Conservation (phyloP, 1,140 invertebrate genomes). For the Trichonephila inaurata region DNA sequence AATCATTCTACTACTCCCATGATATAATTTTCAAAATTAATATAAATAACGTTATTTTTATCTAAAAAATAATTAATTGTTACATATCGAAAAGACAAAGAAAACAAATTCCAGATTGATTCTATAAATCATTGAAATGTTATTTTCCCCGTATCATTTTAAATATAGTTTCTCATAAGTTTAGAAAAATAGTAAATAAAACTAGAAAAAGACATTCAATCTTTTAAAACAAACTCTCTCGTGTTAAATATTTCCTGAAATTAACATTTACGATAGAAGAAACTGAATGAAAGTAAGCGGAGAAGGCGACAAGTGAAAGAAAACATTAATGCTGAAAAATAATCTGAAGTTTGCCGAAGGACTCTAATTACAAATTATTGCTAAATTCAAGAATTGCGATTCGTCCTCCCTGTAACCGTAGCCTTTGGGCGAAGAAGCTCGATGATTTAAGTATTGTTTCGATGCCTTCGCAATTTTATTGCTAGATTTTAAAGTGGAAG, state of each 20-base stretch:
- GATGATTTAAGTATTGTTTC: constrained; percentile 52
- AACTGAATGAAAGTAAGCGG: neutral
- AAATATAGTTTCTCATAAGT: neutral
- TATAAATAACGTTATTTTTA: too few relatives aligned
- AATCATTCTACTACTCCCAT: too few relatives aligned
- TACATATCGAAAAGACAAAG: too few relatives aligned
- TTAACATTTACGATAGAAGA: neutral
- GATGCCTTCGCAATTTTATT: constrained; percentile 37
- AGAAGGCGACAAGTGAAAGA: neutral
- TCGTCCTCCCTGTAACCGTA: neutral
- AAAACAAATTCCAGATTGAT: too few relatives aligned
- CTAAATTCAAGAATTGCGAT: neutral
- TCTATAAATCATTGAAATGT: too few relatives aligned
- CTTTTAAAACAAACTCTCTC: neutral
- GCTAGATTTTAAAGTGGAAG: constrained; percentile 27
- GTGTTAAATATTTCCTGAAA: neutral
- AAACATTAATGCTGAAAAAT: constrained; percentile 21
- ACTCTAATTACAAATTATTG: constrained; percentile 19
- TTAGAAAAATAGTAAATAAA: neutral
- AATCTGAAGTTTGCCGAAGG: neutral
- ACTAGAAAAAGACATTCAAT: neutral
- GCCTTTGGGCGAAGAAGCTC: neutral
- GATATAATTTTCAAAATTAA: too few relatives aligned
- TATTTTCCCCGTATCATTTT: neutral
- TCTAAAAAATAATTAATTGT: too few relatives aligned